Percentiles rank a stretch among this genome's conserved stretches.
Evolutionary conservation across 2,797 vertebrate genomes (phyloP).

Genomic region (Sebastes taczanowskii): DNA sequence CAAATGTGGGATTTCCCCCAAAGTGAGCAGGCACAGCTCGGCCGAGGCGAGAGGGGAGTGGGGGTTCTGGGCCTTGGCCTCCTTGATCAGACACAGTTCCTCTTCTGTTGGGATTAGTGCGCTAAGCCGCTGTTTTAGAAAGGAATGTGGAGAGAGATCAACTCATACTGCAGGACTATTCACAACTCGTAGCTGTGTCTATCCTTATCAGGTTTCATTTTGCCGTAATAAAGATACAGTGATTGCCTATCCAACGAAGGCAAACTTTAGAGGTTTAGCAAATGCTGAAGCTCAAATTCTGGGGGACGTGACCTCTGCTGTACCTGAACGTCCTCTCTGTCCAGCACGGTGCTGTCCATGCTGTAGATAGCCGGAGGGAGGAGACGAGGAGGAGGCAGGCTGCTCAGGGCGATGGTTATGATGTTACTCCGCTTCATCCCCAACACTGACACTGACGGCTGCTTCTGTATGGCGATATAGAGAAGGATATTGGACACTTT

Average conservation of each 20-base stretch:
- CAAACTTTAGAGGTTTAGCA: background rate
- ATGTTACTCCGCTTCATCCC: constrained; percentile 84
- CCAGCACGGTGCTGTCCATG: constrained; percentile 84
- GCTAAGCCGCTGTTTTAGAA: constrained; percentile 72
- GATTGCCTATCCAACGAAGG: background rate
- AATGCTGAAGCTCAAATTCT: background rate
- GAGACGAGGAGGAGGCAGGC: constrained; percentile 80
- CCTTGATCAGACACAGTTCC: constrained; percentile 77
- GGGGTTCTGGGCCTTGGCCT: constrained; percentile 71
- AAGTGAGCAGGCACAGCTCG: constrained; percentile 79
- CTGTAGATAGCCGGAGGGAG: constrained; percentile 81
- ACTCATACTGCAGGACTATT: background rate
- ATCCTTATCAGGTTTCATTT: background rate
- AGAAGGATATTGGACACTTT: background rate
- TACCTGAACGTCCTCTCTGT: constrained; percentile 85
- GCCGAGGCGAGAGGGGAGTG: constrained; percentile 70
- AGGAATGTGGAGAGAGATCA: background rate
- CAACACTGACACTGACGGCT: constrained; percentile 72
- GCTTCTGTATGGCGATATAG: constrained; percentile 63
- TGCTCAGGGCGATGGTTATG: constrained; percentile 83
- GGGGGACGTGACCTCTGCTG: background rate
- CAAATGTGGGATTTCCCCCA: constrained; percentile 78
- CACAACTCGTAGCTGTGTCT: background rate
- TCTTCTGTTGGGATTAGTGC: constrained; percentile 80
- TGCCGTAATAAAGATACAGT: background rate